Conservation (phyloP, 2,888 invertebrate genomes). For the Cheilosia vernalis region DNA sequence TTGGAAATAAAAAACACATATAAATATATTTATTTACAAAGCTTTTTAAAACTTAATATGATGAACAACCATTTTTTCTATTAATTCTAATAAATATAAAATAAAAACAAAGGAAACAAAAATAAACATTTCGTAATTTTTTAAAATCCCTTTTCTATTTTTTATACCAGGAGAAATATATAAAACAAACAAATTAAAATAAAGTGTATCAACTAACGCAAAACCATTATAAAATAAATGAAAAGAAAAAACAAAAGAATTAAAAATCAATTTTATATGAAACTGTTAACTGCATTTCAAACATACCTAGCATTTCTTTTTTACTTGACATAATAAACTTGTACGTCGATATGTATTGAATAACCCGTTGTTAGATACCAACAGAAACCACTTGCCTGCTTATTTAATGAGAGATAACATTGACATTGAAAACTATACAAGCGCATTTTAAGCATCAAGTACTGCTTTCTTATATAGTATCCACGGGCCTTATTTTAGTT, state of each 20-base stretch:
- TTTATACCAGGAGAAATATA: conserved; percentile 81
- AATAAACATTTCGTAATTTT: conserved; percentile 76
- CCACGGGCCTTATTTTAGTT: conserved; percentile 82
- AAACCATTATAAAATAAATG: conserved; percentile 28
- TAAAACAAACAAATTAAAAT: conserved; percentile 32
- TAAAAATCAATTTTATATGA: conserved; percentile 62
- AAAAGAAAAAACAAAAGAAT: conserved; percentile 2
- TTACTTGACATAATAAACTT: conserved; percentile 1
- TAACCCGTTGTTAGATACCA: conserved; percentile 52
- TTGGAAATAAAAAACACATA: conserved; percentile 19
- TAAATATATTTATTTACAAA: conserved; percentile 57
- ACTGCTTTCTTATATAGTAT: conserved; percentile 81
- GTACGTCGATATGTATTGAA: conserved; percentile 9
- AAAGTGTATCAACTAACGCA: conserved; percentile 41
- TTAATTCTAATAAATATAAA: conserved; percentile 65
- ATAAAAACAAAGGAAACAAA: conserved; percentile 34
- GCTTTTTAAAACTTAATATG: conserved; percentile 57
- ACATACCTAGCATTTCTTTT: conserved; percentile 13
- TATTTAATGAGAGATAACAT: conserved; percentile 22
- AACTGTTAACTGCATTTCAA: conserved; percentile 64
- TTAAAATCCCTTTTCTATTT: conserved; percentile 80
- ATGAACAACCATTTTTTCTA: conserved; percentile 61
- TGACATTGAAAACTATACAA: conserved; percentile 53
- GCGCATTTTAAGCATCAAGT: conserved; percentile 50
- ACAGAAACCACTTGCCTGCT: conserved; percentile 36